Conservation (phyloP, 30 jellyfish, hydroid and myxozoan genomes). For the Turritopsis dohrnii region DNA sequence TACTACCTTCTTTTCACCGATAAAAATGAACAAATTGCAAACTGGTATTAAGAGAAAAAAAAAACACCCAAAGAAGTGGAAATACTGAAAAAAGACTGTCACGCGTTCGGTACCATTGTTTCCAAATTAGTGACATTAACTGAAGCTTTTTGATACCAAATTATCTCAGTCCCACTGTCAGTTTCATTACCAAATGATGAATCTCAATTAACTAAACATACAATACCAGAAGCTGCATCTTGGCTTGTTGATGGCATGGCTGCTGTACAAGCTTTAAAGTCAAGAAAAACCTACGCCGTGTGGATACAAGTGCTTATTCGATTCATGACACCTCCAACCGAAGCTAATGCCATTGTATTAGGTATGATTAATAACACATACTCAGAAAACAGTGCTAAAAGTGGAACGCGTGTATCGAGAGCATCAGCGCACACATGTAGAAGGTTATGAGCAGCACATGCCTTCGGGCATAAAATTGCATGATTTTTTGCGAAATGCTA, state of each 20-base stretch:
- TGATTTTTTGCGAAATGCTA: slow-evolving; percentile 19
- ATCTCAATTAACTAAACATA: neutral
- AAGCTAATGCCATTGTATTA: neutral
- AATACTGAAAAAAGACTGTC: neutral
- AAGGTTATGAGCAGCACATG: neutral
- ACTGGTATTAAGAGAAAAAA: slow-evolving; percentile 6
- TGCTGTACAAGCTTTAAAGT: neutral
- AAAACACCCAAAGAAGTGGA: slow-evolving; percentile 3
- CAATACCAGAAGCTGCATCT: neutral
- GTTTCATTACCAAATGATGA: neutral
- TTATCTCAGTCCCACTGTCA: neutral
- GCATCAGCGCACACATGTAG: neutral
- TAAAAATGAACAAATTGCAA: neutral
- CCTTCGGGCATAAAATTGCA: neutral
- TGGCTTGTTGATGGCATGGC: neutral
- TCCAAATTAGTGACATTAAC: neutral
- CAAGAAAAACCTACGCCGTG: neutral
- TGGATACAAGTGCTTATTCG: neutral
- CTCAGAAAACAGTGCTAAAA: neutral
- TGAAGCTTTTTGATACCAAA: neutral
- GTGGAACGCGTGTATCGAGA: neutral
- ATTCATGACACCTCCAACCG: neutral
- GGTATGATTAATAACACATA: neutral
- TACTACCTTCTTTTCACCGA: neutral
- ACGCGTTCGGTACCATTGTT: neutral